Percentiles rank a stretch among this genome's conserved stretches.
phyloP scores from a whole-genome alignment of 92 coral and sea anemone genomes.

The Epizoanthus scotinus region DNA sequence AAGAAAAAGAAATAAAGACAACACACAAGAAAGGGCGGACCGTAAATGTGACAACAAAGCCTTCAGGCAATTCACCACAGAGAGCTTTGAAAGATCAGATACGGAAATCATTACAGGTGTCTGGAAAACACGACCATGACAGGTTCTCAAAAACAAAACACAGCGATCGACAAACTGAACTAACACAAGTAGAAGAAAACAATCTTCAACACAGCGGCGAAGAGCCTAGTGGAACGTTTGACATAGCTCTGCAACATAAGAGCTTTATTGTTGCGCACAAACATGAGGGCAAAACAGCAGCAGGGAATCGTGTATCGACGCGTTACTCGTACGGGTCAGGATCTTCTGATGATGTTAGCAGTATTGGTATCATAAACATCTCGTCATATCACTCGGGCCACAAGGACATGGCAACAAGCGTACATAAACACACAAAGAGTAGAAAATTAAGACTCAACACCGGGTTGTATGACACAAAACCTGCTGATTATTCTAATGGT shows the following conservation, averaged over 20 bases:
- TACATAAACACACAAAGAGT: not conserved
- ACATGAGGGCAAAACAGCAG: not conserved
- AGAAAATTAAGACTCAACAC: not conserved
- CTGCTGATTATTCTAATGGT: not conserved
- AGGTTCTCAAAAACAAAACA: not conserved
- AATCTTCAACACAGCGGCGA: not conserved
- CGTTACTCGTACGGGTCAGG: not conserved
- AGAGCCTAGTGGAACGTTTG: not conserved
- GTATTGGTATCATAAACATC: not conserved
- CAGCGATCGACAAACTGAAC: not conserved
- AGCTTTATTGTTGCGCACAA: not conserved
- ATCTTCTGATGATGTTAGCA: not conserved
- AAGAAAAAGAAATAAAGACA: not conserved
- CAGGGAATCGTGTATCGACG: not conserved
- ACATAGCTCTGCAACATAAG: not conserved
- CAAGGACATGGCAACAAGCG: not conserved
- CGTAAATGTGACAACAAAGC: not conserved
- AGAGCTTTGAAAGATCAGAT: not conserved
- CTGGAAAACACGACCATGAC: not conserved
- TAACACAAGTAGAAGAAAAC: not conserved
- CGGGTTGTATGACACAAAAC: not conserved
- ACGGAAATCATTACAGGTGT: not conserved
- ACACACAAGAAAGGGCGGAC: not conserved
- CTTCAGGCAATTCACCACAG: not conserved
- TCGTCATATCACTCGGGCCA: not conserved